Base-by-base conservation (phyloP, 2,113 vertebrate species). In the Otis tarda region DNA sequence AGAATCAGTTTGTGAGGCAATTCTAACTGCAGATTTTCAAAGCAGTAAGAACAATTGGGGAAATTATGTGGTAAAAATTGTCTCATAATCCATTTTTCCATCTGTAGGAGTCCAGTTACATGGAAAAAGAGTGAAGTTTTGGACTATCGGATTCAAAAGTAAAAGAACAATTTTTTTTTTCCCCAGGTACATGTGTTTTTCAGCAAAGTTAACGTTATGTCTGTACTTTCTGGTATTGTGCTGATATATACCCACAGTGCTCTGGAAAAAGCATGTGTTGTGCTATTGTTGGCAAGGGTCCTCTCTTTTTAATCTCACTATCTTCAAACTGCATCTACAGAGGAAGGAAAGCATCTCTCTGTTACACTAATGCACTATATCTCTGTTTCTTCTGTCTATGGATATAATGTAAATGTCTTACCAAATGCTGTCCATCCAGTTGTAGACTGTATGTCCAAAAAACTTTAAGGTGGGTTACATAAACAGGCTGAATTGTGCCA, bases 201-300 rank as follows among this genome's bases (percentile, higher is more conserved):
- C 17, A 67, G 23, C 5, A 16, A 24, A 73, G 22, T 68, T 68
- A 43, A 30, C 22, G 2, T 28, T 41, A 33, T 19, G 4, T 19
- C 12, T 57, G 1, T 77, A 23, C 10, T 82, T 61, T 75, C 49
- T 76, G 55, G 4, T 11, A 11, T 17, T 55, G 27, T 65, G 25
- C 33, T 59, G n/a, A 28, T 37, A 17, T 2, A 39, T 2, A 47
- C 4, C 9, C 64, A 10, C 10, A 33, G 6, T 30, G 30, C 30
- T 87, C 43, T 64, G 39, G 53, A 41, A 76, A 25, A 63, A 28
- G 2, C 20, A 12, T 2, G 3, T 31, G 4, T 14, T 37, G 33
- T 50, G 45, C 7, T 60, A 0, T 3, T 30, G 9, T 9, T 37
- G 41, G 2, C 5, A 12, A 2, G 13, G 12, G 0, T 7, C 15